Evolutionary conservation across 2,888 invertebrate genomes (phyloP).

Genomic region (Lepidocyrtoides sp.): DNA sequence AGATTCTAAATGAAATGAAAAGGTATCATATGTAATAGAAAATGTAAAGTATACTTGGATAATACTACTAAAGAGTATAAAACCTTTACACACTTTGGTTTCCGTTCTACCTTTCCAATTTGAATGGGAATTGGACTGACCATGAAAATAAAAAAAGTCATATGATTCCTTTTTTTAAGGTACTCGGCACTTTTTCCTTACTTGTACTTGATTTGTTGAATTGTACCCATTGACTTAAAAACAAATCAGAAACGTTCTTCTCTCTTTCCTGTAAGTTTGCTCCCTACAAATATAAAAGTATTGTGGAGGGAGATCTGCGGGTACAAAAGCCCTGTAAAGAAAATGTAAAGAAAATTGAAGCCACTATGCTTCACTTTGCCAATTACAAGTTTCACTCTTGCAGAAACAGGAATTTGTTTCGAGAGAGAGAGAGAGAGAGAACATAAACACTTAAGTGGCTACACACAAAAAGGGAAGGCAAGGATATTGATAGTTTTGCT

Average conservation of each 20-base stretch:
- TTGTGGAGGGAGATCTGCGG: neutral
- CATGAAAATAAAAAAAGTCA: constrained; percentile 65
- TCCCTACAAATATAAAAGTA: neutral
- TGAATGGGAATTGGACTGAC: constrained; percentile 44
- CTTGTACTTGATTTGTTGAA: constrained; percentile 3
- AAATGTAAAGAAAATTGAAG: neutral
- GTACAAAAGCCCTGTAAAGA: neutral
- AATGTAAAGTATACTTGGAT: no score
- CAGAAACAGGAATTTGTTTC: constrained; percentile 36
- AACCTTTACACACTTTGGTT: no score
- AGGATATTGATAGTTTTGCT: constrained; percentile 42
- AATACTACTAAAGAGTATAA: no score
- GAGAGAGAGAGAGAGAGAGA: no score
- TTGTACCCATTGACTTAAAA: constrained; percentile 38
- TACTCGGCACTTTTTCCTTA: constrained; percentile 9
- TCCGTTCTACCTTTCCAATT: constrained; percentile 1
- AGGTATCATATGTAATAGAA: no score
- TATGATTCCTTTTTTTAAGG: constrained; percentile 19
- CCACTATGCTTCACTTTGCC: constrained; percentile 11
- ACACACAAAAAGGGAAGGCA: neutral
- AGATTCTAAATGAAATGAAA: constrained; percentile 20
- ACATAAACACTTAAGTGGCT: constrained; percentile 25
- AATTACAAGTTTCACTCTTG: constrained; percentile 47
- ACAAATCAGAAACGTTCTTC: constrained; percentile 1
- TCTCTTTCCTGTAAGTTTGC: neutral